Conservation (phyloP, 2,113 vertebrate species). For the Callipepla squamata region DNA sequence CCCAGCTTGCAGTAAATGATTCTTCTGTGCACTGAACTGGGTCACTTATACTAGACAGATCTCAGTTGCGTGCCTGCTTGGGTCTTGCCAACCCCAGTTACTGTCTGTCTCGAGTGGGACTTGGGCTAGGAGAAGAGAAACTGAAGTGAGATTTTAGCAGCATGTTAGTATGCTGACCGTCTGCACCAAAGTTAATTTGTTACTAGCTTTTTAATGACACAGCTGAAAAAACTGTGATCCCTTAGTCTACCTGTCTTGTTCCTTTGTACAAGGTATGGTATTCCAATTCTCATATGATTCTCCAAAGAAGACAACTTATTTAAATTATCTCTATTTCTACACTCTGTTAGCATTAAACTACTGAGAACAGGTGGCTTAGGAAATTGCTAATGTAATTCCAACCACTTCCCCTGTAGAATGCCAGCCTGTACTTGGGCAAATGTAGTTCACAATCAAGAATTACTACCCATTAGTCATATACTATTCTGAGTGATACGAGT, state of each 20-base stretch:
- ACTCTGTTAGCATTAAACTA: neutral
- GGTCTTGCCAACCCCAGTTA: neutral
- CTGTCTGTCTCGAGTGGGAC: neutral
- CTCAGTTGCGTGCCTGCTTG: neutral
- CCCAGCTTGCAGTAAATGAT: neutral
- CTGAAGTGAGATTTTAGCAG: neutral
- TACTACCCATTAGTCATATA: neutral
- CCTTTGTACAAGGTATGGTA: neutral
- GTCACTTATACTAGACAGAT: neutral
- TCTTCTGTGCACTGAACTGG: neutral
- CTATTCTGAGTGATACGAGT: neutral
- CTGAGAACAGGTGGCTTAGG: neutral
- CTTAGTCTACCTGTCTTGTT: fast-evolving
- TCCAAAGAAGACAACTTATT: neutral
- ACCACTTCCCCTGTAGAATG: neutral
- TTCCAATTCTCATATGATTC: neutral
- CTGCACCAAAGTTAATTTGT: neutral
- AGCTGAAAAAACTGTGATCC: neutral
- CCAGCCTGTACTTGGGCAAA: neutral
- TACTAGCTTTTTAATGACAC: neutral
- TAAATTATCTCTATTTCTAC: neutral
- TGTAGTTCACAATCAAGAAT: neutral
- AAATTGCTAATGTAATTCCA: neutral
- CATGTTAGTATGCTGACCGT: neutral
- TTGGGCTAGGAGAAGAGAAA: fast-evolving